Percentiles rank a stretch among this genome's conserved stretches.
Conservation (phyloP, 2,113 vertebrate genomes). For the Misgurnus anguillicaudatus region DNA sequence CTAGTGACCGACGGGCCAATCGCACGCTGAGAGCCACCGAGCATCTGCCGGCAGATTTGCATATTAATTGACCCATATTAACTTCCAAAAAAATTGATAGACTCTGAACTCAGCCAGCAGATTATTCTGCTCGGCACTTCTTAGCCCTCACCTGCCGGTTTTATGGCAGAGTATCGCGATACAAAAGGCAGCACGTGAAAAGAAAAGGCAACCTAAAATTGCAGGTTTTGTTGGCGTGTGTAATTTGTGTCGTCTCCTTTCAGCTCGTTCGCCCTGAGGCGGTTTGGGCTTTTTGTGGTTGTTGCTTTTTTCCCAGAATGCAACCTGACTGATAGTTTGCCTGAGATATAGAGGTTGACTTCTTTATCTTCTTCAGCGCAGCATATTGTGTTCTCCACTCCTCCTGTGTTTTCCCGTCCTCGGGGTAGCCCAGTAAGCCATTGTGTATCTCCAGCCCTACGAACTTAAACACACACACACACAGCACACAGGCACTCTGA, state of each 20-base stretch:
- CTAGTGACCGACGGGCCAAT: slow-evolving; percentile 94
- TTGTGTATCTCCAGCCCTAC: slow-evolving; percentile 78
- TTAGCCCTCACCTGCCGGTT: slow-evolving; percentile 42
- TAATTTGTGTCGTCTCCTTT: slow-evolving; percentile 11
- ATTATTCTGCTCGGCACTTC: slow-evolving; percentile 62
- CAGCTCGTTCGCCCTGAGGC: slow-evolving; percentile 57
- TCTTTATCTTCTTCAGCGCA: slow-evolving; percentile 66
- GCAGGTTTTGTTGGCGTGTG: slow-evolving; percentile 31
- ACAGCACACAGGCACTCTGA: slow-evolving; percentile 40
- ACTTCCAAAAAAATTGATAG: slow-evolving; percentile 74
- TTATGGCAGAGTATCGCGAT: slow-evolving; percentile 12
- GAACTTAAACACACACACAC: slow-evolving; percentile 36
- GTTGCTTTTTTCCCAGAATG: slow-evolving; percentile 32
- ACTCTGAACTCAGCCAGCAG: slow-evolving; percentile 30
- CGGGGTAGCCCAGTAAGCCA: slow-evolving; percentile 81
- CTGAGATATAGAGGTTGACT: slow-evolving; percentile 31
- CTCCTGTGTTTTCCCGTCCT: slow-evolving; percentile 45
- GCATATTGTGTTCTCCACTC: slow-evolving; percentile 67
- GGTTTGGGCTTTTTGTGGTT: slow-evolving; percentile 30
- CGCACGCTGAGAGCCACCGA: slow-evolving; percentile 91
- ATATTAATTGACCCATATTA: slow-evolving; percentile 99
- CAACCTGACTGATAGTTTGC: slow-evolving; percentile 16
- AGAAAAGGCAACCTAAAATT: slow-evolving; percentile 6
- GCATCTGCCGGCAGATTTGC: slow-evolving; percentile 98
- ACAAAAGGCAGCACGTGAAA: not conserved